Evolutionary conservation across 2,888 invertebrate species (phyloP), one percentile per base, ranked within the genome.

Genomic region (Idaea dimidiata): DNA sequence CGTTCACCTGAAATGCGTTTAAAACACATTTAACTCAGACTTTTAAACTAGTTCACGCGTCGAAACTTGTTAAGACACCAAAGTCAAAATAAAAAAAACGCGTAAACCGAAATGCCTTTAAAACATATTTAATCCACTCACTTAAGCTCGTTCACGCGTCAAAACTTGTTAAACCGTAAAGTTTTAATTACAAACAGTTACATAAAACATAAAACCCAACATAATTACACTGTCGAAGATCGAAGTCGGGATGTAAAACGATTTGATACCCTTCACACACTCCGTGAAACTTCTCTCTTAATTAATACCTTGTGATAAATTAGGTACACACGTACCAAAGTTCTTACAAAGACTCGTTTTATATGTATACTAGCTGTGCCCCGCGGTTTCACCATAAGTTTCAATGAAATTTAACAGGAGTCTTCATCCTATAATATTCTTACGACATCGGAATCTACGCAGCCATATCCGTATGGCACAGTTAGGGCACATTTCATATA

Each of bases 311-410:
- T 10, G 8, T 43, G 43, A 43, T 43, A 69, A 72, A 77, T 74
- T 69, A 71, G 24, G 24, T 24, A 24, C 3, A 5, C 24, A 24
- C 24, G 24, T 3, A 24, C 24, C 60, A 73, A 76, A 69, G 73
- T 76, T 70, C 72, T 70, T 69, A 71, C 71, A 73, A 77, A 76
- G 71, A 73, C 72, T 71, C 71, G 72, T 75, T 74, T 72, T 65
- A 64, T 57, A 8, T 62, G 74, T 33, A 33, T 24, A 24, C 24
- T 24, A 24, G 1, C 3, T 24, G 24, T 24, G n/a, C n/a, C n/a
- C n/a, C n/a, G n/a, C n/a, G n/a, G n/a, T n/a, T n/a, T n/a, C n/a
- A n/a, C n/a, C n/a, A n/a, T n/a, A n/a, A n/a, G n/a, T n/a, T 24
- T 24, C 5, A 24, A 24, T 24, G 5, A 24, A 24, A 24, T 24